Evolutionary conservation across 2,797 vertebrate species (phyloP).

Genomic region (Heterohyrax brucei): DNA sequence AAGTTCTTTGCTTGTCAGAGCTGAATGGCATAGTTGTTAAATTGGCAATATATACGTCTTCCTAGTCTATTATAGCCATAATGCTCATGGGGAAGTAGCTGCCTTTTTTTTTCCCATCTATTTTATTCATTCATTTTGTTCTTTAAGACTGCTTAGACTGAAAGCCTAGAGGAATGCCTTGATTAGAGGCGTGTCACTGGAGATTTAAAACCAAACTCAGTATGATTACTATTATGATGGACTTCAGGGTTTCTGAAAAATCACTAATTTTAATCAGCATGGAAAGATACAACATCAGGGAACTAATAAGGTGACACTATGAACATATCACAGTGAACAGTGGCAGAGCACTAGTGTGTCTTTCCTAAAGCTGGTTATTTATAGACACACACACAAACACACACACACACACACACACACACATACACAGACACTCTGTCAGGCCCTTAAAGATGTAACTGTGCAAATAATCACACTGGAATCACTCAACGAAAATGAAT

Average conservation of each 20-base stretch:
- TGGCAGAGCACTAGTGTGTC: background rate
- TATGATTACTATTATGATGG: conserved; percentile 22
- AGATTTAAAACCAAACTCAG: conserved; percentile 38
- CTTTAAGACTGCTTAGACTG: background rate
- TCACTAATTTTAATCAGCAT: conserved; percentile 69
- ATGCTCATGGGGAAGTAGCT: background rate
- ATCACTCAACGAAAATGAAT: conserved; percentile 32
- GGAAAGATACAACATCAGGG: background rate
- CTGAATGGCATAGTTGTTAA: background rate
- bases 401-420: background rate
- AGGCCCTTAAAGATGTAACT: background rate
- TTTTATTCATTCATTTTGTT: conserved; percentile 51
- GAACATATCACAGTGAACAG: background rate
- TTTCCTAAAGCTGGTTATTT: background rate
- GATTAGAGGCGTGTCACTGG: background rate
- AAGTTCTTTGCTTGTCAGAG: background rate
- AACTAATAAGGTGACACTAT: conserved; percentile 26
- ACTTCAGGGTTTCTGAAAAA: conserved; percentile 63
- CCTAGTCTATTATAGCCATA: background rate
- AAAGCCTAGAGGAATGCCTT: background rate
- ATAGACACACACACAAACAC: background rate
- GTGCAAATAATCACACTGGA: conserved; percentile 52
- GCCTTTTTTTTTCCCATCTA: background rate
- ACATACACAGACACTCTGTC: background rate
- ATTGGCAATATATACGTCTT: background rate